Base-by-base conservation (phyloP, 2,797 vertebrate genomes). In the Fringilla coelebs region DNA sequence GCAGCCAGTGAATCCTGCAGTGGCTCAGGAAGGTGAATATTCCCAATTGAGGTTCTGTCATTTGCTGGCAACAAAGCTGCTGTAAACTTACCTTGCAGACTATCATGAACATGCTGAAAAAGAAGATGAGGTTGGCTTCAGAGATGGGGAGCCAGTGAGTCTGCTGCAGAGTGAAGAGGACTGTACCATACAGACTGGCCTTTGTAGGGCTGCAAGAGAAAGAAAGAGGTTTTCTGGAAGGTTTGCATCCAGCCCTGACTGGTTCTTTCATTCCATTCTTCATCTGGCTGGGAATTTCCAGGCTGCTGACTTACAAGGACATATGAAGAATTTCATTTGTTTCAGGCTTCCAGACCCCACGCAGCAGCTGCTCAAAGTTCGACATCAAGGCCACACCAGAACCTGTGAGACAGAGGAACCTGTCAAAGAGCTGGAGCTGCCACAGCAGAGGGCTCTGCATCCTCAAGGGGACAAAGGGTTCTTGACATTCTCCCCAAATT, bases 91-190 rank as follows among this genome's bases (percentile, higher is more conserved):
- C 99, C 98, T 99, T 99, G 95, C 97, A 98, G 38, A 98, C 98
- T 55, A 98, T 98, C 99, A 99, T 99, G 97, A 99, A 99, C 95
- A 99, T 98, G 93, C 99, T 99, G 97, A 99, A 99, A 97, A 98
- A 71, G 79, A 99, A 98, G 97, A 99, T 99, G 93, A 99, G 99
- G 71, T 90, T 98, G 96, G 98, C 98, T 97, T 99, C 99, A 58
- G 99, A 99, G 91, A 99, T 77, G 0, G 99, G 99, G 86, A 99
- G 98, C 98, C 98, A 98, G 81, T 98, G 98, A 16, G 98, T 97
- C 94, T 99, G 99, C 95, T 99, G 99, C 70, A 99, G 96, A 48
- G 99, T 99, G 98, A 99, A 99, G 88, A 99, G 98, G 83, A 99
- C 66, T 25, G 99, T 99, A 88, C 99, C 99, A 1, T 99, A 99